Conservation (phyloP, 2,888 invertebrate species). For the Microplitis deprimator region DNA sequence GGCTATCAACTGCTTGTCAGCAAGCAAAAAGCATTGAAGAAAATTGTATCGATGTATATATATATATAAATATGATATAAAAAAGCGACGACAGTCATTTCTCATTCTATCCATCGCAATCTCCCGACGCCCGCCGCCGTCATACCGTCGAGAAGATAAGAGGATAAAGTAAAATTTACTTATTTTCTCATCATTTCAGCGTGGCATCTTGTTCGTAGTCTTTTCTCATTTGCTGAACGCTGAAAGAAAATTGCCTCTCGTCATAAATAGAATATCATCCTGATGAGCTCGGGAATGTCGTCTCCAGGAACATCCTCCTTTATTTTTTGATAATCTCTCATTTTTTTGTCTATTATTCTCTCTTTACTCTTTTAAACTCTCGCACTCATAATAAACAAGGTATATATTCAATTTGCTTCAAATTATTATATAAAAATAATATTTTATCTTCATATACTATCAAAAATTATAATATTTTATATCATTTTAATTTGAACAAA, state of each 20-base stretch:
- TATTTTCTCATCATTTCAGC: slow-evolving; percentile 69
- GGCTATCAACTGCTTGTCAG: slow-evolving; percentile 30
- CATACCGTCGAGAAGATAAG: slow-evolving; percentile 45
- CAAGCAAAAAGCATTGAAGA: background rate
- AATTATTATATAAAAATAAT: slow-evolving; percentile 38
- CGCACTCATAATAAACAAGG: slow-evolving; percentile 9
- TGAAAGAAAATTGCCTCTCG: slow-evolving; percentile 70
- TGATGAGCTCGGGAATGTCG: slow-evolving; percentile 62
- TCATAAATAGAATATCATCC: slow-evolving; percentile 67
- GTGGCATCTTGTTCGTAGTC: slow-evolving; percentile 67
- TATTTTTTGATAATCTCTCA: slow-evolving; percentile 16
- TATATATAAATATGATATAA: background rate
- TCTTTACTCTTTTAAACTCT: slow-evolving; percentile 18
- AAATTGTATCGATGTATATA: background rate
- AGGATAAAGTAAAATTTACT: slow-evolving; percentile 68
- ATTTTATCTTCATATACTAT: slow-evolving; percentile 17
- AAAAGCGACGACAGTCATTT: slow-evolving; percentile 3
- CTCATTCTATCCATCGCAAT: slow-evolving; percentile 40
- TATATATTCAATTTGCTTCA: slow-evolving; percentile 35
- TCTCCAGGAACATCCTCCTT: slow-evolving; percentile 41
- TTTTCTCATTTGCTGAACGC: slow-evolving; percentile 63
- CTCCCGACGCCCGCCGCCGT: slow-evolving; percentile 29
- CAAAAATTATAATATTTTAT: slow-evolving; percentile 18
- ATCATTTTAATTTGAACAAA: background rate
- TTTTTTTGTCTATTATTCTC: slow-evolving; percentile 13